phyloP scores from a whole-genome alignment of 2,888 invertebrate species.

The Oxytorus armatus region DNA sequence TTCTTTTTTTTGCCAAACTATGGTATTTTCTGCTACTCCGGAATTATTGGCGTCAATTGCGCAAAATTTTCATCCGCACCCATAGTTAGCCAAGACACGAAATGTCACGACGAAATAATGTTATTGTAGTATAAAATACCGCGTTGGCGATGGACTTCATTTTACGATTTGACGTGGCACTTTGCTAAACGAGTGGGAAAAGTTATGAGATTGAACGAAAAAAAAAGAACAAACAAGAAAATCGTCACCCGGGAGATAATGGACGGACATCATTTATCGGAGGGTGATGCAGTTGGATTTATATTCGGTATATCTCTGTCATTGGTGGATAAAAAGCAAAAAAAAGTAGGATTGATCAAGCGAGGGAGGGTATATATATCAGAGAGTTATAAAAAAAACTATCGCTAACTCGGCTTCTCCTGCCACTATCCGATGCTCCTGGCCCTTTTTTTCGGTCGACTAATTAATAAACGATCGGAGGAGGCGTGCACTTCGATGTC shows the following conservation, averaged over 20 bases:
- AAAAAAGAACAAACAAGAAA: background rate
- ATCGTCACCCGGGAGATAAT: background rate
- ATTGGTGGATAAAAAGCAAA: slow-evolving; percentile 14
- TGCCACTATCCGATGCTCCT: slow-evolving; percentile 7
- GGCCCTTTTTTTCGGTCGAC: slow-evolving; percentile 55
- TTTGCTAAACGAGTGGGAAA: background rate
- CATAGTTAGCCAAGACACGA: background rate
- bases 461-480: slow-evolving; percentile 69
- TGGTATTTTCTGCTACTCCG: background rate
- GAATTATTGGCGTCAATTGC: background rate
- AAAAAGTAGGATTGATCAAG: slow-evolving; percentile 8
- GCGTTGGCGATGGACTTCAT: background rate
- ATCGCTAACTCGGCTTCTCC: slow-evolving; percentile 38
- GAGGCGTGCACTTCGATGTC: slow-evolving; percentile 51
- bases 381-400: slow-evolving; percentile 44
- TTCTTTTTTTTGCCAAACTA: background rate
- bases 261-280: slow-evolving; percentile 45
- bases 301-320: slow-evolving; percentile 26
- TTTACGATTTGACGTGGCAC: background rate
- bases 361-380: background rate
- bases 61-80: background rate
- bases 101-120: background rate
- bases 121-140: background rate
- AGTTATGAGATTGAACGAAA: background rate
- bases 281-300: slow-evolving; percentile 38